Evolutionary conservation across 2,888 invertebrate genomes (phyloP).

Genomic region (Mythimna lalbum): DNA sequence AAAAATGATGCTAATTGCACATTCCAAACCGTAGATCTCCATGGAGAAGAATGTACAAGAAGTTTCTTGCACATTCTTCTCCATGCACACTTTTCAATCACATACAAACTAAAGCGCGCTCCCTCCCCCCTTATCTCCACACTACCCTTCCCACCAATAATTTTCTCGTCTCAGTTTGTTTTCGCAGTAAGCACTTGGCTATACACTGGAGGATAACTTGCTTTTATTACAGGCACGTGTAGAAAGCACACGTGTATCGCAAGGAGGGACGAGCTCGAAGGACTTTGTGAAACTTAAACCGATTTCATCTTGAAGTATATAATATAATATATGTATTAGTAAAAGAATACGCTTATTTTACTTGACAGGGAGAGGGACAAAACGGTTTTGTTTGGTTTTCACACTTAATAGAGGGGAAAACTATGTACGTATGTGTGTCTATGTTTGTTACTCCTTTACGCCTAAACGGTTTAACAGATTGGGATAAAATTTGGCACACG

Average conservation of each 20-base stretch:
- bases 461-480: too few relatives aligned
- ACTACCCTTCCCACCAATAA: neutral
- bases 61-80: too few relatives aligned
- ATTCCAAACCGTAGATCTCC: too few relatives aligned
- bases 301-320: constrained; percentile 1
- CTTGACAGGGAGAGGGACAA: neutral
- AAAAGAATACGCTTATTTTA: neutral
- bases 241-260: constrained; percentile 41
- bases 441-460: too few relatives aligned
- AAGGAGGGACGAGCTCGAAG: constrained; percentile 5
- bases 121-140: neutral
- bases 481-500: too few relatives aligned
- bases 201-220: constrained; percentile 34
- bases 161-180: constrained; percentile 33
- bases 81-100: too few relatives aligned
- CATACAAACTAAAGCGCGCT: neutral
- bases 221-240: constrained; percentile 52
- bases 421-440: too few relatives aligned
- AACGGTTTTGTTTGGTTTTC: neutral
- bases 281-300: constrained; percentile 14
- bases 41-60: too few relatives aligned
- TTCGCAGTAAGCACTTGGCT: constrained; percentile 1
- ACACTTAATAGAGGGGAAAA: too few relatives aligned
- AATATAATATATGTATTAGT: too few relatives aligned
- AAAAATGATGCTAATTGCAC: too few relatives aligned